Conservation (phyloP, 2,797 vertebrate genomes). For the Acanthurus lineatus region DNA sequence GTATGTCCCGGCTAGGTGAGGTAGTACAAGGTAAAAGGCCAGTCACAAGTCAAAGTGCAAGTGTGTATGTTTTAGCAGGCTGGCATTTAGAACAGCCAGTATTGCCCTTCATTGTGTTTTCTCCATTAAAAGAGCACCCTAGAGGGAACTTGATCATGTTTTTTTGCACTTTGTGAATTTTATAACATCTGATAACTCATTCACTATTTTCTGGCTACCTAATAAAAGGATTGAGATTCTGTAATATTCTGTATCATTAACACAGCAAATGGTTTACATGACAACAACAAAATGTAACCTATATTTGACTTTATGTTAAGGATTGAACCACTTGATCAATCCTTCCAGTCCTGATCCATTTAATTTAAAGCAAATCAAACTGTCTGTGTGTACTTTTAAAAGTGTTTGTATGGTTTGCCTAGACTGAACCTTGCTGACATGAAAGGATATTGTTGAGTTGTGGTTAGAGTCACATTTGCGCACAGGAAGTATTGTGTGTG, state of each 20-base stretch:
- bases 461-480: constrained; percentile 17
- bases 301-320: background rate
- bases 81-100: too few relatives aligned
- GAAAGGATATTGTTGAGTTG: background rate
- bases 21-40: too few relatives aligned
- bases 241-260: background rate
- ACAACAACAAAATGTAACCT: background rate
- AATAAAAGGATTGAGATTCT: background rate
- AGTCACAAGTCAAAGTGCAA: too few relatives aligned
- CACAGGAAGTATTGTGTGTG: constrained; percentile 30
- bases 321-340: too few relatives aligned
- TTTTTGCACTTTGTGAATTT: background rate
- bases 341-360: background rate
- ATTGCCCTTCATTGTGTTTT: too few relatives aligned
- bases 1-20: background rate
- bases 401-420: background rate
- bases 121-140: too few relatives aligned
- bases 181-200: background rate
- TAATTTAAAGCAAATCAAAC: background rate
- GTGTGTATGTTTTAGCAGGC: too few relatives aligned
- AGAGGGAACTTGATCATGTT: background rate
- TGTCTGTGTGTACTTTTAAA: background rate
- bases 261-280: background rate
- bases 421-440: background rate
- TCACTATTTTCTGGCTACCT: background rate